Evolutionary conservation across 2,888 invertebrate species (phyloP), one percentile per base, ranked within the genome.

Genomic region (Baccha elongata): DNA sequence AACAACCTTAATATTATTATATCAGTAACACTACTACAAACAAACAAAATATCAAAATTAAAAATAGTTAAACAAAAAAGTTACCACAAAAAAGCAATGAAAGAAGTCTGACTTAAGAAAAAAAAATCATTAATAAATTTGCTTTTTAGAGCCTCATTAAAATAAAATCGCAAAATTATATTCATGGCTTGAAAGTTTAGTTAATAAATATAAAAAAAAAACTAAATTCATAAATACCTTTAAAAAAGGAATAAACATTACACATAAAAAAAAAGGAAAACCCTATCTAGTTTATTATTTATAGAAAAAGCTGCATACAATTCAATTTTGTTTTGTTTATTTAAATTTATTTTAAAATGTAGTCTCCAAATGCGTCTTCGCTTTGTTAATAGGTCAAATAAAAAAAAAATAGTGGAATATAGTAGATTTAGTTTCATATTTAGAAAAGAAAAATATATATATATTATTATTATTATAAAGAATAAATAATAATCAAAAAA

Each of bases 71-170:
- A n/a, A 75, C 60, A 65, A 71, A 29, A 42, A 74, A 40, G 35
- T 81, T 69, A 72, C 76, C 69, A 81, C 81, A 81, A 67, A 81
- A 69, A 81, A 81, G 81, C 81, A 81, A 81, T 81, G 76, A 76
- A 67, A 75, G 58, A 81, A 81, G 81, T 81, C 81, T 81, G 81
- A 79, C 67, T 71, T 65, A 79, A 62, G 44, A 71, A 35, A 67
- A 65, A 60, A 68, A 44, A 44, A 67, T n/a, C 65, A 62, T 44
- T 19, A 52, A 35, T 65, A 68, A 46, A 53, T 79, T 79, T 50
- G 80, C 80, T 80, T 80, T n/a, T 58, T 44, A 69, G 55, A 60
- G 44, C 42, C 37, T 26, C 68, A 53, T 67, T 64, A 74, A 60
- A 11, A 67, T 64, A 69, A 62, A 64, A 32, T 23, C 48, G 67